Evolutionary conservation across 2,888 invertebrate species (phyloP).

Genomic region (Drosophila ezoana): DNA sequence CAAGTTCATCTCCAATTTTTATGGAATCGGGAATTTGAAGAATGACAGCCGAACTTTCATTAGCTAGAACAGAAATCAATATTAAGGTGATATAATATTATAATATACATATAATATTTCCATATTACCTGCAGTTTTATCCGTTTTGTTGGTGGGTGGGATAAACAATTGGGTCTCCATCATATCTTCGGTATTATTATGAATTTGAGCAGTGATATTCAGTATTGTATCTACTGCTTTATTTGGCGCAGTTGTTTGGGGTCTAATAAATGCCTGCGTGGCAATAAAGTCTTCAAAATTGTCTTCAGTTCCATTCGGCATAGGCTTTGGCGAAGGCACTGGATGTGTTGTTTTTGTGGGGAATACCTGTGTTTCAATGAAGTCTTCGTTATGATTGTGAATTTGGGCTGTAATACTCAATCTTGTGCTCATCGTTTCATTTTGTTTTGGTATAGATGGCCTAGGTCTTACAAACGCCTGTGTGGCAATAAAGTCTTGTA

Average conservation of each 20-base stretch:
- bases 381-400: conserved; percentile 15
- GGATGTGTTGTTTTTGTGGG: background rate
- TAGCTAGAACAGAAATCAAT: background rate
- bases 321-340: background rate
- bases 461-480: conserved; percentile 24
- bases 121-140: conserved; percentile 24
- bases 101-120: background rate
- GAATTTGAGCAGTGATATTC: conserved; percentile 4
- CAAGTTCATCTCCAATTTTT: conserved; percentile 40
- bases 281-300: conserved; percentile 33
- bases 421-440: background rate
- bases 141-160: background rate
- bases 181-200: conserved; percentile 25
- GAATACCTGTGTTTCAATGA: conserved; percentile 12
- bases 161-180: conserved; percentile 42
- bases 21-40: conserved; percentile 12
- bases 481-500: conserved; percentile 32
- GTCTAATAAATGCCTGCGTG: conserved; percentile 22
- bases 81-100: background rate
- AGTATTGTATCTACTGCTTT: background rate
- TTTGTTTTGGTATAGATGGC: background rate
- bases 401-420: conserved; percentile 24
- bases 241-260: background rate
- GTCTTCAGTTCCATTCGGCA: background rate
- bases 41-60: background rate